Evolutionary conservation across 1,140 invertebrate genomes (phyloP), one percentile per base, ranked within the genome.

Genomic region (Cheumatopsyche charites): DNA sequence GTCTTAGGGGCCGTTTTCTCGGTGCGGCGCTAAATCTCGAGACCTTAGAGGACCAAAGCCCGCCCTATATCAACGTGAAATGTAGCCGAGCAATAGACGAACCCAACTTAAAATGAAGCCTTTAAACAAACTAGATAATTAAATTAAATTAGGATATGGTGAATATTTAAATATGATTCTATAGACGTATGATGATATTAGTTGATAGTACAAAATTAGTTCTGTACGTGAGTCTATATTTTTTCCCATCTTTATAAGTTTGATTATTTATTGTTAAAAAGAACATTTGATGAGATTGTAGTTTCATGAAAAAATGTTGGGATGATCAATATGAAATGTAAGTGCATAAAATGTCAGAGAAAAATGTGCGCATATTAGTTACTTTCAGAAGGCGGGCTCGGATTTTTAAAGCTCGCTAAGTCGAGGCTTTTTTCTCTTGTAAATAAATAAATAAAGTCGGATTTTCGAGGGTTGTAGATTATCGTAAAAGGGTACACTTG

Each of bases 81-180:
- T 49, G 25, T 67, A 29, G 63, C 42, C 25, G 63, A 23, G 13
- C 49, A 7, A 6, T 21, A 61, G 26, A 43, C 62, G 42, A 36
- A 7, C 45, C 42, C 23, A 42, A 26, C 42, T 29, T 45, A 67
- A 67, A 42, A 67, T 41, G 45, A 42, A 49, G 63, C 63, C 62
- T 49, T 47, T 47, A 67, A 49, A 67, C 36, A 67, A 67, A 67
- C 42, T 67, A 67, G 49, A 67, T 67, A 67, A 67, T 67, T 67
- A 41, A 67, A 41, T 19, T 21, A 45, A 23, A 45, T 29, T 23
- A 19, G 19, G 17, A 58, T 58, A 11, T 25, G 23, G 55, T 9
- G 55, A n/a, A n/a, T n/a, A n/a, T n/a, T n/a, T n/a, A n/a, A n/a
- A n/a, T n/a, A n/a, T n/a, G n/a, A n/a, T n/a, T n/a, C n/a, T n/a